Evolutionary conservation across 2,888 invertebrate genomes (phyloP), one percentile per base, ranked within the genome.

Genomic region (Tetropium fuscum): DNA sequence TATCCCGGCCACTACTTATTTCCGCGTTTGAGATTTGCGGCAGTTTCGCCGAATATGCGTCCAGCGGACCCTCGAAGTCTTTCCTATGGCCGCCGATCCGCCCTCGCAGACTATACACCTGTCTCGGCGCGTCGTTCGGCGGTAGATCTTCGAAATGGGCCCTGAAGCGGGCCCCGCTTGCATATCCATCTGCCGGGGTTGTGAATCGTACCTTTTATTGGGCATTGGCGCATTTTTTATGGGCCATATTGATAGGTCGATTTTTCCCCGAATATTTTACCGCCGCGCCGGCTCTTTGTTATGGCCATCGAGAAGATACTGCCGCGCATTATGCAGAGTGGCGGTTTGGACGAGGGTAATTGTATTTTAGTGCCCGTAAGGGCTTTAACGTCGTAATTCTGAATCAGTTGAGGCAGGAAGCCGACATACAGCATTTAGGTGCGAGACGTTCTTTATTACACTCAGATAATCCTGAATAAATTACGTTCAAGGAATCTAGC

Each of bases 81-180:
- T 32, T 34, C 10, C 19, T 18, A 32, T 11, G 13, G 11, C 27
- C 32, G 11, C 3, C 32, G 2, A 2, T 8, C 7, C 32, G 16
- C 6, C 13, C 0, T 6, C 6, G 1, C 7, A 1, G 32, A 47
- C 11, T 19, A 5, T 13, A 10, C 47, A 32, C 18, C 32, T 47
- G 47, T 16, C 15, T 27, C 25, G 44, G 27, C 44, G 44, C 44
- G 16, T 27, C 25, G 7, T n/a, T 25, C 16, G 53, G 64, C 68
- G 53, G 63, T 67, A 70, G 70, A 72, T 72, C 72, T 70, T 62
- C 63, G 63, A 64, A 72, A 72, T 72, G 68, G 69, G 65, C 62
- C 64, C 61, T 60, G 63, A 64, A 68, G 63, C 68, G 65, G 62
- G 53, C 64, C 58, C 55, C 18, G 65, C 68, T 68, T 66, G 64